Percentiles rank a stretch among this genome's conserved stretches.
These are phyloP conservation scores for Plagodis dolabraria DNA, from an alignment of 2,888 invertebrate genomes.

Conservation along the genomic window DNA sequence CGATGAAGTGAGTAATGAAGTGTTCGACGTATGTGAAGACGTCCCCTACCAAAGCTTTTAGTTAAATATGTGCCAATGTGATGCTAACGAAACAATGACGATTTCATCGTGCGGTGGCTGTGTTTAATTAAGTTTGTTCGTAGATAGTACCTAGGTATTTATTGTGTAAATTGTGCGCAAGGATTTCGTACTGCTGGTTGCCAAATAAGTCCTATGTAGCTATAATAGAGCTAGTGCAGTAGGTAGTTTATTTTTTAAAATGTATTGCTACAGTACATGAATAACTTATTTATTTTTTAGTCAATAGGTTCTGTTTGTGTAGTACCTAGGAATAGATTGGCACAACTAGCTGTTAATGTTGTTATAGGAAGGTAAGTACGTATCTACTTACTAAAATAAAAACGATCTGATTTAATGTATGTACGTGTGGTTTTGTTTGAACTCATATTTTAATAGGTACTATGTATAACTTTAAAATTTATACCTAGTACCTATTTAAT, in stretches of 20 bases:
- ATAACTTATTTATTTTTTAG: too few species aligned
- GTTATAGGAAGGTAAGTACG: neutral
- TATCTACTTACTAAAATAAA: neutral
- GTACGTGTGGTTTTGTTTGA: neutral
- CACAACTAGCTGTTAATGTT: neutral
- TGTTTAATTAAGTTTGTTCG: neutral
- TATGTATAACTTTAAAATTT: too few species aligned
- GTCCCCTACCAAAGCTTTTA: slow-evolving; percentile 17
- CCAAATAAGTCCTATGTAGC: too few species aligned
- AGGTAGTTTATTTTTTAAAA: too few species aligned
- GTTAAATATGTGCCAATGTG: neutral
- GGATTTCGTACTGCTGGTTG: too few species aligned
- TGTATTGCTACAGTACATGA: too few species aligned
- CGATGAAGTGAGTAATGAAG: neutral
- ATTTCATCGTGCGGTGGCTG: neutral
- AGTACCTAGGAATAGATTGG: too few species aligned
- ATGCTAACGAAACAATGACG: neutral
- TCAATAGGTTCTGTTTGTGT: too few species aligned
- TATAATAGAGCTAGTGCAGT: too few species aligned
- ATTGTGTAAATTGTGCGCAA: too few species aligned
- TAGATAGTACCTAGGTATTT: neutral
- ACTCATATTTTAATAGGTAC: slow-evolving; percentile 12
- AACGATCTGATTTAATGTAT: neutral
- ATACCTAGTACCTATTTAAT: too few species aligned
- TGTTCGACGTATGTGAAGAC: slow-evolving; percentile 2